Evolutionary conservation across 2,888 invertebrate species (phyloP), one percentile per base, ranked within the genome.

Genomic region (Sarcophaga caerulescens): DNA sequence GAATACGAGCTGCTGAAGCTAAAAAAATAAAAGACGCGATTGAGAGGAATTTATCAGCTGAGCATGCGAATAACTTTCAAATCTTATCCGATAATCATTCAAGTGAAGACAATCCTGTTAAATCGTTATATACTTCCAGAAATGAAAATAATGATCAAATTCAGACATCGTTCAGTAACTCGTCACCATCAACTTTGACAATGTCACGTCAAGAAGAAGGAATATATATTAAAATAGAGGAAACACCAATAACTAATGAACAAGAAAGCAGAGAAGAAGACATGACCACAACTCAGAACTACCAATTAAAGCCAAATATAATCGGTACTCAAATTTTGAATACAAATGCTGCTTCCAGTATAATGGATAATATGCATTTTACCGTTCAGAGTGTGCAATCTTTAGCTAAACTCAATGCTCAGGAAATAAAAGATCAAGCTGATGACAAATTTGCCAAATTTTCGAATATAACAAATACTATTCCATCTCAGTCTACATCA

Each of bases 1-100:
- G 89, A 12, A 87, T 89, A 62, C 84, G 88, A 11, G 84, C 88
- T 0, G 85, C 87, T 1, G 87, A 86, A 47, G 78, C 88, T 11
- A 88, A 88, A 62, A 85, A 73, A 59, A 80, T 62, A 10, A 89
- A 88, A 76, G 86, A 88, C 11, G 87, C 70, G 0, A 23, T 88
- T 19, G 80, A 73, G 47, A 87, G 74, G 52, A 45, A 17, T 47
- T 45, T 74, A n/a, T 19, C 62, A 21, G 17, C 44, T 5, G 76
- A 62, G 52, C 23, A 60, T 52, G 12, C 4, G 5, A 35, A 45
- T 47, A 17, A 17, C 52, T 66, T 71, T 19, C 52, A 75, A 23
- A 63, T 21, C 52, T 52, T 52, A 52, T 14, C 12, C 14, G 17
- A 52, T 52, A 52, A 52, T 52, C 14, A 12, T 52, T 52, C 17